A percentile compares a stretch with the other conserved stretches of the same genome.
These are phyloP conservation scores for Ctena decussata DNA, from an alignment of 2,888 invertebrate genomes.

Conservation along the genomic window DNA sequence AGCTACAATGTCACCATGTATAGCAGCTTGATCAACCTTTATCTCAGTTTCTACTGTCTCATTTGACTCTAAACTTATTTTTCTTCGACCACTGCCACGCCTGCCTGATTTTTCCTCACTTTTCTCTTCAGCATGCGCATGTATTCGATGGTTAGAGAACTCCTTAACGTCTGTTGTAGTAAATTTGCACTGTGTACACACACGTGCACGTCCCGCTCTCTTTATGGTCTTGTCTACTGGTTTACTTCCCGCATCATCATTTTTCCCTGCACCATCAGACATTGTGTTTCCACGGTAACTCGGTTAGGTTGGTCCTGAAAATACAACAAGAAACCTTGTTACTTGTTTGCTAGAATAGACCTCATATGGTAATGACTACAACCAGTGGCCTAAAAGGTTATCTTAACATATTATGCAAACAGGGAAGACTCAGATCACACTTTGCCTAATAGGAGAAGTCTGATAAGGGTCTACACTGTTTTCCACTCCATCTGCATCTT, in stretches of 20 bases:
- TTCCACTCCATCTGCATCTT: too few species aligned
- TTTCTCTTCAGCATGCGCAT: constrained; percentile 75
- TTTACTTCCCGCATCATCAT: constrained; percentile 49
- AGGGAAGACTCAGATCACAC: too few species aligned
- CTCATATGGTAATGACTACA: too few species aligned
- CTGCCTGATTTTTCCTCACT: constrained; percentile 44
- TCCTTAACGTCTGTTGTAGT: constrained; percentile 79
- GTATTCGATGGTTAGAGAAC: constrained; percentile 79
- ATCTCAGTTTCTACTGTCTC: constrained; percentile 28
- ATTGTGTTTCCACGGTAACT: constrained; percentile 51
- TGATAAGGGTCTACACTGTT: too few species aligned
- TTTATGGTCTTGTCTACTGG: constrained; percentile 22
- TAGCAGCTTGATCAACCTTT: constrained; percentile 28
- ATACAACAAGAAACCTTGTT: too few species aligned
- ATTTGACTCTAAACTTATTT: constrained; percentile 27
- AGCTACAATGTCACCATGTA: too few species aligned
- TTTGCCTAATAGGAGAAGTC: too few species aligned
- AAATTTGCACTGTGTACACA: constrained; percentile 81
- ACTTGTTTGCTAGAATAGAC: too few species aligned
- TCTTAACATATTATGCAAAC: too few species aligned
- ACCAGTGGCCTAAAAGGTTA: too few species aligned
- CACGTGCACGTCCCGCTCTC: constrained; percentile 72
- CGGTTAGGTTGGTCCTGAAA: constrained; percentile 29
- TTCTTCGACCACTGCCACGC: constrained; percentile 50
- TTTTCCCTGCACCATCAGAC: constrained; percentile 61